Percentiles rank a stretch among this genome's conserved stretches.
These are phyloP conservation scores for Actinopyga echinites DNA, from an alignment of 53 echinoderm and acorn worm genomes.

Conservation along the genomic window DNA sequence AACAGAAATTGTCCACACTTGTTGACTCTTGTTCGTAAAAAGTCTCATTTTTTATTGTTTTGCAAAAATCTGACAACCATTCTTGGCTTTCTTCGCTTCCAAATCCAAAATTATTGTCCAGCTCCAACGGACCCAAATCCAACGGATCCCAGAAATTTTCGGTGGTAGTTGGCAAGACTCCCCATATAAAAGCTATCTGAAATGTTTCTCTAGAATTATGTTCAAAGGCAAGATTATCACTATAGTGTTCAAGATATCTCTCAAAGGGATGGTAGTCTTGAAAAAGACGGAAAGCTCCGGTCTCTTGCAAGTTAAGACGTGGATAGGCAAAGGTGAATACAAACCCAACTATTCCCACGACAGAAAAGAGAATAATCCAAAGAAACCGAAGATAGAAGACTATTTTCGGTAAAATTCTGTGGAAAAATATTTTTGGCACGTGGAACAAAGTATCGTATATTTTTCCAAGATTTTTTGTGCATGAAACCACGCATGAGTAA, in stretches of 20 bases:
- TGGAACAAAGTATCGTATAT: not conserved
- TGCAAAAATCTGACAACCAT: conserved; percentile 75
- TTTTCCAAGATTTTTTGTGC: not conserved
- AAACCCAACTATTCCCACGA: conserved; percentile 65
- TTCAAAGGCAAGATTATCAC: conserved; percentile 60
- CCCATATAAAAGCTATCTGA: conserved; percentile 64
- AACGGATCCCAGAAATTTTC: conserved; percentile 79
- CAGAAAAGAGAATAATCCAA: conserved; percentile 70
- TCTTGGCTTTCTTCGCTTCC: conserved; percentile 53
- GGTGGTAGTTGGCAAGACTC: conserved; percentile 59
- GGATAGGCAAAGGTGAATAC: conserved; percentile 70
- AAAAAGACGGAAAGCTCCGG: conserved; percentile 76
- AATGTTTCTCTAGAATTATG: conserved; percentile 34
- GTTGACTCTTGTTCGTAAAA: conserved; percentile 42
- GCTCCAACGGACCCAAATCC: conserved; percentile 52
- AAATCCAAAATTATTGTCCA: conserved; percentile 60
- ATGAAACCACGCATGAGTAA: not conserved
- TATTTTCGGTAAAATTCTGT: conserved; percentile 50
- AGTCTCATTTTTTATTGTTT: conserved; percentile 49
- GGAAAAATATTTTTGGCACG: conserved; percentile 29
- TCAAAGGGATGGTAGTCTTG: conserved; percentile 65
- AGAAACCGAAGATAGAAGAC: conserved; percentile 65
- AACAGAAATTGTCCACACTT: conserved; percentile 34
- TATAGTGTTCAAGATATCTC: conserved; percentile 54
- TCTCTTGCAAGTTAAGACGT: conserved; percentile 55